Percentiles rank a stretch among this genome's conserved stretches.
phyloP scores from a whole-genome alignment of 2,797 vertebrate genomes.

The Echiichthys vipera region DNA sequence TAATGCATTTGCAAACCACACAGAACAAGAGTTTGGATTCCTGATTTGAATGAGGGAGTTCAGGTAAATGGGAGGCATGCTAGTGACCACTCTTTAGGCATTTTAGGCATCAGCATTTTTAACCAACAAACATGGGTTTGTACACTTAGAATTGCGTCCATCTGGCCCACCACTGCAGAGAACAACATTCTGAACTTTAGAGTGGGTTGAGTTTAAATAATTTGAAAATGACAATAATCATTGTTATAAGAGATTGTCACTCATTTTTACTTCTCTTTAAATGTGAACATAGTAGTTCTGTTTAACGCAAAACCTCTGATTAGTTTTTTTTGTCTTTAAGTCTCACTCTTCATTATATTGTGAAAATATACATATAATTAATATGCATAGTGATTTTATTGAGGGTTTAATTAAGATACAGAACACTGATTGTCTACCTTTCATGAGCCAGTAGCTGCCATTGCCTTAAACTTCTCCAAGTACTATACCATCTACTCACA shows the following conservation, averaged over 20 bases:
- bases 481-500: background rate
- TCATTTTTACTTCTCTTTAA: background rate
- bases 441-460: background rate
- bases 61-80: background rate
- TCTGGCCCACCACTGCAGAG: background rate
- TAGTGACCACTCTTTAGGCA: background rate
- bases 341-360: conserved; percentile 13
- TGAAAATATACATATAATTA: conserved; percentile 23
- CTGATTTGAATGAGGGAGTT: background rate
- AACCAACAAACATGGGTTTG: no score
- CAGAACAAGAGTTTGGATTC: background rate
- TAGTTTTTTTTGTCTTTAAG: background rate
- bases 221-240: no score
- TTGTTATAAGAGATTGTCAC: background rate
- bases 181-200: no score
- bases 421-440: conserved; percentile 1
- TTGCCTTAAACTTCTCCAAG: conserved; percentile 2
- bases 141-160: no score
- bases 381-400: conserved; percentile 19
- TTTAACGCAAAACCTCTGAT: background rate
- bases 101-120: no score
- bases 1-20: no score
- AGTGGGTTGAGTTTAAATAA: background rate
- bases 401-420: conserved; percentile 37
- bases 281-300: background rate